phyloP scores from a whole-genome alignment of 2,113 vertebrate species.

The Atlantisia rogersi region DNA sequence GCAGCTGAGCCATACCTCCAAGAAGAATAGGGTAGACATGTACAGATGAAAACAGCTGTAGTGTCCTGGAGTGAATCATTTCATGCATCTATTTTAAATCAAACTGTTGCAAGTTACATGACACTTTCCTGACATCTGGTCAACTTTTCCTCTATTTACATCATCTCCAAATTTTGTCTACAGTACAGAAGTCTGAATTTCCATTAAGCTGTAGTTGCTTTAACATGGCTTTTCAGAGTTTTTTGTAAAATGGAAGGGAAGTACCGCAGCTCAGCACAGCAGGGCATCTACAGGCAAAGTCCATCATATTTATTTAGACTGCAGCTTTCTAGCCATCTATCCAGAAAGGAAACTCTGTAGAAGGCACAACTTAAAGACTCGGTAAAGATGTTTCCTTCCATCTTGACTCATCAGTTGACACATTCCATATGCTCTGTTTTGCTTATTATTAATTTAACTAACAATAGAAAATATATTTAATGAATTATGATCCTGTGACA shows the following conservation, averaged over 20 bases:
- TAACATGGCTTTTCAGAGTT: background rate
- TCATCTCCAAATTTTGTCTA: background rate
- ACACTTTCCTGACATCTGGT: background rate
- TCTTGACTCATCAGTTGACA: constrained; percentile 67
- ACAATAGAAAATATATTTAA: constrained; percentile 57
- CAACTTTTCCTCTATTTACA: background rate
- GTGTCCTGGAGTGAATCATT: background rate
- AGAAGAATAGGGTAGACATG: background rate
- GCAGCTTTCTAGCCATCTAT: background rate
- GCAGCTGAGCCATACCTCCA: background rate
- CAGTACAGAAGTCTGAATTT: background rate
- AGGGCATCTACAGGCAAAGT: background rate
- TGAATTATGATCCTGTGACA: constrained; percentile 55
- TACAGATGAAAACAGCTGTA: background rate
- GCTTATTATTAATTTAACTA: constrained; percentile 55
- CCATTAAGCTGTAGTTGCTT: background rate
- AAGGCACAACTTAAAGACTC: background rate
- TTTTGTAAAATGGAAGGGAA: constrained; percentile 1
- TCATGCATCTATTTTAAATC: background rate
- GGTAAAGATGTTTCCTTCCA: constrained; percentile 45
- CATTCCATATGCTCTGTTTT: constrained; percentile 53
- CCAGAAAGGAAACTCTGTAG: background rate
- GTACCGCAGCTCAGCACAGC: background rate
- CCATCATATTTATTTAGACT: background rate
- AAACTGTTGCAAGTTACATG: background rate